phyloP scores from a whole-genome alignment of 2,797 vertebrate genomes.

The Acanthurus tractus region DNA sequence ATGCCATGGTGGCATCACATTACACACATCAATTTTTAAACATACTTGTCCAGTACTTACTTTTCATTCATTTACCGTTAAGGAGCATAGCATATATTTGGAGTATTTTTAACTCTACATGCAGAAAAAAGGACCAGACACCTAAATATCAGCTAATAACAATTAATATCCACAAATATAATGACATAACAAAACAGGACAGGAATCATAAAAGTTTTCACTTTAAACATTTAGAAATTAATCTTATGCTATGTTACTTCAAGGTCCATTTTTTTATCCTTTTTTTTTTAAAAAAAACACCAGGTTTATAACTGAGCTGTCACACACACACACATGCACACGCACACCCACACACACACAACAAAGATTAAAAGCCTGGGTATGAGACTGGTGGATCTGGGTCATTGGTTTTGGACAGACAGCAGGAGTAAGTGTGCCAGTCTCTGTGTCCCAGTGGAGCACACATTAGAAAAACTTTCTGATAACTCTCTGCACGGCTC shows the following conservation, averaged over 20 bases:
- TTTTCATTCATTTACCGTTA: slow-evolving; percentile 1
- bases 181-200: neutral
- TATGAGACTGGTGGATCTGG: slow-evolving; percentile 49
- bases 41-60: neutral
- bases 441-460: slow-evolving; percentile 48
- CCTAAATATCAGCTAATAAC: neutral
- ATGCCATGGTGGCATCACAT: neutral
- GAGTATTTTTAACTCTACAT: neutral
- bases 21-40: slow-evolving; percentile 14
- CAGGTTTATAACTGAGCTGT: neutral
- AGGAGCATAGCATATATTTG: neutral
- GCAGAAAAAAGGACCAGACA: neutral
- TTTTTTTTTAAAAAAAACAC: neutral
- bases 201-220: neutral
- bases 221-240: neutral
- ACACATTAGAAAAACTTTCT: slow-evolving; percentile 57
- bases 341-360: neutral
- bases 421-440: slow-evolving; percentile 38
- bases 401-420: slow-evolving; percentile 69
- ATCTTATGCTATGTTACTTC: neutral
- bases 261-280: slow-evolving; percentile 23
- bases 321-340: slow-evolving; percentile 1
- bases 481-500: slow-evolving; percentile 58
- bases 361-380: slow-evolving; percentile 16
- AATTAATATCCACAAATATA: neutral